phyloP scores from a whole-genome alignment of 2,888 invertebrate species.

The Macrosiphum euphorbiae region DNA sequence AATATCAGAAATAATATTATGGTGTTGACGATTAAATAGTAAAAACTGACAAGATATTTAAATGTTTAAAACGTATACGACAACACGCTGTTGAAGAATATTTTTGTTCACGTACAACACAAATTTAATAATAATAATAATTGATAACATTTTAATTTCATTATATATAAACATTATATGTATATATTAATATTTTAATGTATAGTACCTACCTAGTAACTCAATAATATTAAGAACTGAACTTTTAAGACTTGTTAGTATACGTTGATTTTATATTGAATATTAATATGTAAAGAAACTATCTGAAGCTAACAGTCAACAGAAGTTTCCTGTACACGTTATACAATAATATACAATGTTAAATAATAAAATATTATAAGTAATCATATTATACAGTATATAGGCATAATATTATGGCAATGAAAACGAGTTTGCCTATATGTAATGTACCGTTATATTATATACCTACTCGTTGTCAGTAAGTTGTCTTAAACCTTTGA shows the following conservation, averaged over 20 bases:
- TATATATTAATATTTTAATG: background rate
- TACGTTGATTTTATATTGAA: background rate
- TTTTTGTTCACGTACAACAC: background rate
- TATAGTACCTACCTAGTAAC: background rate
- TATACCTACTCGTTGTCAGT: too few relatives aligned
- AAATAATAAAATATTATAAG: background rate
- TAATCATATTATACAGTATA: background rate
- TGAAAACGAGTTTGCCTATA: background rate
- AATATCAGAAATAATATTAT: background rate
- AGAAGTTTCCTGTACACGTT: background rate
- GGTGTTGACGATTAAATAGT: background rate
- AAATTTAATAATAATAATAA: too few relatives aligned
- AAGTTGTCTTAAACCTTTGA: background rate
- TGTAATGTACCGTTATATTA: too few relatives aligned
- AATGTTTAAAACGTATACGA: background rate
- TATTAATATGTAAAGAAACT: background rate
- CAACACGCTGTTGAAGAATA: background rate
- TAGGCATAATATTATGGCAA: too few relatives aligned
- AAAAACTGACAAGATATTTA: background rate
- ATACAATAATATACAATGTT: background rate
- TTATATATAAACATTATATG: background rate
- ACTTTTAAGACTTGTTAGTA: too few relatives aligned
- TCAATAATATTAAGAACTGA: background rate
- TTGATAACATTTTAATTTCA: background rate
- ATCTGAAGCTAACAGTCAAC: too few relatives aligned